Conservation (phyloP, 2,113 vertebrate genomes). For the Heloderma charlesbogerti region DNA sequence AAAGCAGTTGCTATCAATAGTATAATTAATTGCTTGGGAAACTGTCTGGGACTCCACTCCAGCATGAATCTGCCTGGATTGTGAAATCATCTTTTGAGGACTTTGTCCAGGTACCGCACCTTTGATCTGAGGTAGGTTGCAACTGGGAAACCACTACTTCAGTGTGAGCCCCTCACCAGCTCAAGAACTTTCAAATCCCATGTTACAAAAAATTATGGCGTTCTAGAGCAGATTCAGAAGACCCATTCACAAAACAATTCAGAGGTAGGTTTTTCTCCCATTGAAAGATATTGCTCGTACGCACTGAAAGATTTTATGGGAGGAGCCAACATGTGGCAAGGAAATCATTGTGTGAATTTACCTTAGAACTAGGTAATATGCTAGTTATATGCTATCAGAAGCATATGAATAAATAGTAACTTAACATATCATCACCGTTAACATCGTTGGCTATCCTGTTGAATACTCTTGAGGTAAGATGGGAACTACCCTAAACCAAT, state of each 20-base stretch:
- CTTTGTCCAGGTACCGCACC: not conserved
- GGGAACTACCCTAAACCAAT: not conserved
- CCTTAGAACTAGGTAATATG: not conserved
- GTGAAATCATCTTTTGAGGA: not conserved
- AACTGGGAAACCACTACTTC: not conserved
- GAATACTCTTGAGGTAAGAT: not conserved
- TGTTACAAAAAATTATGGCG: not conserved
- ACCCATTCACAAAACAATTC: not conserved
- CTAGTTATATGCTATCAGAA: not conserved
- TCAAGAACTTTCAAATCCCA: too few species aligned
- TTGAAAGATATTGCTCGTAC: not conserved
- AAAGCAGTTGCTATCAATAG: not conserved
- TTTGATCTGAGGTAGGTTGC: not conserved
- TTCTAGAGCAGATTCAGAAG: not conserved
- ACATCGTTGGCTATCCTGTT: not conserved
- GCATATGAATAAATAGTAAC: not conserved
- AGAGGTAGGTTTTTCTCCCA: not conserved
- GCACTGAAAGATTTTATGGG: too few species aligned
- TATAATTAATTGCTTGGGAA: not conserved
- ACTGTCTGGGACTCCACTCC: not conserved
- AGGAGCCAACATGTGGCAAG: not conserved
- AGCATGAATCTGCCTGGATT: not conserved
- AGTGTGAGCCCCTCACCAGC: too few species aligned
- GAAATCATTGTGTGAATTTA: not conserved
- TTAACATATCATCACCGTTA: not conserved